Conservation (phyloP, 1,140 invertebrate species). For the Camponotus pennsylvanicus region DNA sequence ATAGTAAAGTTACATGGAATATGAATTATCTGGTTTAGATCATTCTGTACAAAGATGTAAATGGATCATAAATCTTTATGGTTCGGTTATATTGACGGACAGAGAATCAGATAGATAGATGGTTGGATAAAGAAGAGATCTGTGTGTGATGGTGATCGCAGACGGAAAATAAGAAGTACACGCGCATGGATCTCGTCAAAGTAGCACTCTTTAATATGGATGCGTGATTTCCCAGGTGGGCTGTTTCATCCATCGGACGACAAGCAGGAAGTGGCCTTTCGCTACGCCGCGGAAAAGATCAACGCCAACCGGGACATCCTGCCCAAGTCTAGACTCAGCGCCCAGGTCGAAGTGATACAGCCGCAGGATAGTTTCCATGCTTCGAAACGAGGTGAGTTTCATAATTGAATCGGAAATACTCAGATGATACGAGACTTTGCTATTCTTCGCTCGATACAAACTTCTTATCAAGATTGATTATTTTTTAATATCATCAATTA, state of each 20-base stretch:
- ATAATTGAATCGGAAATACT: slow-evolving; percentile 61
- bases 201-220: slow-evolving; percentile 72
- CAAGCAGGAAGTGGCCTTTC: slow-evolving; percentile 95
- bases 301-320: slow-evolving; percentile 94
- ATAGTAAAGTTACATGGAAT: background rate
- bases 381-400: slow-evolving; percentile 93
- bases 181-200: slow-evolving; percentile 57
- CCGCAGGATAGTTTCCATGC: slow-evolving; percentile 97
- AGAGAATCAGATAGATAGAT: background rate
- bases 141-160: slow-evolving; percentile 14
- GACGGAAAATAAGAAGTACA: slow-evolving; percentile 57
- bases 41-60: background rate
- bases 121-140: background rate
- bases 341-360: slow-evolving; percentile 95
- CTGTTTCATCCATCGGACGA: slow-evolving; percentile 95
- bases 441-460: background rate
- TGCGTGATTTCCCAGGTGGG: slow-evolving; percentile 90
- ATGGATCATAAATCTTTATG: slow-evolving; percentile 45
- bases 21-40: background rate
- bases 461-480: background rate
- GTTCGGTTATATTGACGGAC: background rate
- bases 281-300: slow-evolving; percentile 95
- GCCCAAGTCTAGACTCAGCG: slow-evolving; percentile 93
- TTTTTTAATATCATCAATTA: background rate
- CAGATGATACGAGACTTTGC: background rate